Evolutionary conservation across 2,797 vertebrate genomes (phyloP), one percentile per base, ranked within the genome.

Genomic region (Coendou prehensilis): DNA sequence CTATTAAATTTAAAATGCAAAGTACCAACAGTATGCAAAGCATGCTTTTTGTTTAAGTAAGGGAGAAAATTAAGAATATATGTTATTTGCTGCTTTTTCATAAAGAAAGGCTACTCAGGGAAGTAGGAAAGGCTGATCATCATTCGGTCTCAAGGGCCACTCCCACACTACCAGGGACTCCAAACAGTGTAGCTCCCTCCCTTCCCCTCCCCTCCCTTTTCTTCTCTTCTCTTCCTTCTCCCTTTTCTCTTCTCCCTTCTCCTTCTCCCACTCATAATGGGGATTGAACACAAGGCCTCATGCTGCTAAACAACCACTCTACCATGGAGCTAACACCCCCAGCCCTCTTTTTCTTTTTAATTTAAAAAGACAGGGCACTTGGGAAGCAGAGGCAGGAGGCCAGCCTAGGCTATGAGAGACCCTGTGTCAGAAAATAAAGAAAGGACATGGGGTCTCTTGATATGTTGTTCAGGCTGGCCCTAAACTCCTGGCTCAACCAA

Each of bases 21-120:
- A 18, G 28, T 87, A 41, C 3, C 47, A 64, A 69, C 2, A 83
- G 13, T 67, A 33, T 54, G 45, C 59, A 91, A 71, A 87, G 37
- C 45, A 75, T 61, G 78, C 26, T 89, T 93, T 93, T 71, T 92
- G 67, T 78, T 7, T 82, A 89, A 94, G 33, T 75, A 64, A 63
- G 56, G 18, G 30, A 86, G 47, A 88, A 94, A 96, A 92, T 26
- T 67, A 59, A 81, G 37, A 87, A 75, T 26, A 61, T 18, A 23
- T 47, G 76, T 79, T 63, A 88, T 56, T 83, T 92, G 56, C 37
- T 96, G 17, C 30, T 87, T 90, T 23, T 90, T 73, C n/a, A 69
- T 47, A 47, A 89, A 89, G 17, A 86, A 90, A 78, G 61, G 69
- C 47, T 54, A 18, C 30, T 57, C 37, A 57, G 37, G 22, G 56